These are phyloP conservation scores for Cephus pulcher DNA, from an alignment of 2,888 invertebrate species.

Conservation along the genomic window DNA sequence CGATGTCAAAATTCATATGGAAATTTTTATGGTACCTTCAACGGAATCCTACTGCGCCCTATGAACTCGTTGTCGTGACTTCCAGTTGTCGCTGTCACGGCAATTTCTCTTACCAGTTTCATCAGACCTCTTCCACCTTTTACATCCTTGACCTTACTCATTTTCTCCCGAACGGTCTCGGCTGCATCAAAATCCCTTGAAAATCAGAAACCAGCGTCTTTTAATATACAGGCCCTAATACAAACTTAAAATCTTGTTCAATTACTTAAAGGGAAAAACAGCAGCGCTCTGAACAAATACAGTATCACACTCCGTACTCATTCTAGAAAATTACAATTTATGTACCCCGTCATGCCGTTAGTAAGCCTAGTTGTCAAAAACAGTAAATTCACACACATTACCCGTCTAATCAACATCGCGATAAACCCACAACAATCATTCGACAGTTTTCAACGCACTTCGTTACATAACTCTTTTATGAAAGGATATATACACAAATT, in stretches of 20 bases:
- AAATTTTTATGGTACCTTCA: constrained; percentile 73
- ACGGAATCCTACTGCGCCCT: constrained; percentile 85
- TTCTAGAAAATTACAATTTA: too few species aligned
- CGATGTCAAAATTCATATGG: background rate
- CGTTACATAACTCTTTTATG: background rate
- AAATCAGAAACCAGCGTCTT: constrained; percentile 22
- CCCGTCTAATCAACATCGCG: too few species aligned
- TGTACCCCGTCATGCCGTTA: too few species aligned
- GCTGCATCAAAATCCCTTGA: constrained; percentile 89
- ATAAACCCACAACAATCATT: too few species aligned
- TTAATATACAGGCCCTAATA: constrained; percentile 1
- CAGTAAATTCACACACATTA: background rate
- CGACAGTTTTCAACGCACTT: background rate
- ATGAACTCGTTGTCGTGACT: constrained; percentile 96
- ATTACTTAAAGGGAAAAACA: constrained; percentile 31
- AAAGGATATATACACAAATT: background rate
- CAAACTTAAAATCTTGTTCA: constrained; percentile 10
- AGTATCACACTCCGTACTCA: too few species aligned
- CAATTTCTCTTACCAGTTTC: constrained; percentile 89
- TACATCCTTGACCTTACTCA: constrained; percentile 86
- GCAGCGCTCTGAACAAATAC: too few species aligned
- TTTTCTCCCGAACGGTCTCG: constrained; percentile 88
- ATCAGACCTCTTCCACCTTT: constrained; percentile 87
- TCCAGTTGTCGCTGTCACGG: constrained; percentile 93
- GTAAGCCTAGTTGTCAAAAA: background rate